Evolutionary conservation across 2,888 invertebrate species (phyloP).

Genomic region (Sarcophaga caerulescens): DNA sequence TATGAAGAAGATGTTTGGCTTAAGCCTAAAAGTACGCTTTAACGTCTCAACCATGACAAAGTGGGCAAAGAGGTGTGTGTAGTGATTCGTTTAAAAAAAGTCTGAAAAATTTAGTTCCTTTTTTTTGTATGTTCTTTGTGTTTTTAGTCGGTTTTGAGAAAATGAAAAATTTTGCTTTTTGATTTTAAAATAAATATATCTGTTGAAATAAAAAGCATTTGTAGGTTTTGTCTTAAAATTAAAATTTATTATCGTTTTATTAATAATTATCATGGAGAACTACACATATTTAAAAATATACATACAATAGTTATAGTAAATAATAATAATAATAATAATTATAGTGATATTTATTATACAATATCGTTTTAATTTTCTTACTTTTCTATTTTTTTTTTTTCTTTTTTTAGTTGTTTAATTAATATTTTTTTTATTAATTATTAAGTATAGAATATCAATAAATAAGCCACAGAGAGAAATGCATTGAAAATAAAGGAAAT

Average conservation of each 20-base stretch:
- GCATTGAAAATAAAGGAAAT: slow-evolving; percentile 42
- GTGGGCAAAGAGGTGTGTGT: too few species aligned
- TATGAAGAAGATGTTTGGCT: too few species aligned
- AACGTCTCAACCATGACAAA: too few species aligned
- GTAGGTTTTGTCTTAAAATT: neutral
- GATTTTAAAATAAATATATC: too few species aligned
- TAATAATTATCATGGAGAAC: slow-evolving; percentile 30
- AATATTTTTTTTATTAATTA: slow-evolving; percentile 11
- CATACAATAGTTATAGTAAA: neutral
- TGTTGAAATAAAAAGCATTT: neutral
- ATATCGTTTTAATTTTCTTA: neutral
- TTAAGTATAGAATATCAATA: slow-evolving; percentile 41
- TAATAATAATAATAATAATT: neutral
- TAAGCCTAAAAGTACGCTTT: too few species aligned
- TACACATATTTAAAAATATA: slow-evolving; percentile 22
- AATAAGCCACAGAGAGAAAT: slow-evolving; percentile 59
- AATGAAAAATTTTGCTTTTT: too few species aligned
- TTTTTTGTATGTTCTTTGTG: too few species aligned
- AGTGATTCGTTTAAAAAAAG: too few species aligned
- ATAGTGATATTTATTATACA: slow-evolving; percentile 1
- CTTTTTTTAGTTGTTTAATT: neutral
- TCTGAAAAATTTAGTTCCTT: too few species aligned
- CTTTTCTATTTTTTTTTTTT: slow-evolving; percentile 4
- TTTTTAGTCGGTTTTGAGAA: too few species aligned
- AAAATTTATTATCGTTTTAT: neutral